Evolutionary conservation across 30 jellyfish, hydroid and myxozoan species (phyloP).

Genomic region (Aurelia sp.): DNA sequence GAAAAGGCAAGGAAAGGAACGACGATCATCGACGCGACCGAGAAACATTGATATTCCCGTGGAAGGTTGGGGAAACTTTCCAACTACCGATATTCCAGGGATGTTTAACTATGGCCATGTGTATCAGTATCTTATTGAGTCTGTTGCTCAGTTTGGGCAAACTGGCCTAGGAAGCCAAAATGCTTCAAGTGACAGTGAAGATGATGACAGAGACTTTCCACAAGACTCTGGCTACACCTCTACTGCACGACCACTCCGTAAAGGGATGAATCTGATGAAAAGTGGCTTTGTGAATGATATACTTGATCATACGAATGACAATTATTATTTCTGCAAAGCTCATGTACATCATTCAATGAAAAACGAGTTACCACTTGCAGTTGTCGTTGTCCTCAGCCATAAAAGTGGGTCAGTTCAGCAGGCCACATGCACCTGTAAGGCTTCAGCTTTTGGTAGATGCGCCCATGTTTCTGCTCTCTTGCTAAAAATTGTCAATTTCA

Average conservation of each 20-base stretch:
- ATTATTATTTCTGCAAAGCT: constrained; percentile 26
- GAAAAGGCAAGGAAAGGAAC: constrained; percentile 3
- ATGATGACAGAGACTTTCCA: neutral
- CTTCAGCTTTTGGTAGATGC: constrained; percentile 58
- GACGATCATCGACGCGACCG: neutral
- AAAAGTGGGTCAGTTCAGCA: constrained; percentile 26
- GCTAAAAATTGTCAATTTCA: constrained; percentile 10
- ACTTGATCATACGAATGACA: constrained; percentile 40
- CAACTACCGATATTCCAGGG: constrained; percentile 31
- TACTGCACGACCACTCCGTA: constrained; percentile 28
- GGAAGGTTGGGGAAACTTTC: constrained; percentile 39
- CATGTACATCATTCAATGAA: constrained; percentile 80
- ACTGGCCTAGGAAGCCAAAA: neutral
- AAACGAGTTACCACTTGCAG: constrained; percentile 26
- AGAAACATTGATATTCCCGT: constrained; percentile 1
- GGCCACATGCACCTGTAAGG: constrained; percentile 51
- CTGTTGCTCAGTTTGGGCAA: constrained; percentile 9
- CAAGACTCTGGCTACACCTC: neutral
- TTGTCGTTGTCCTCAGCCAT: constrained; percentile 27
- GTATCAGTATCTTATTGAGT: constrained; percentile 13
- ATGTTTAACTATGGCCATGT: constrained; percentile 50
- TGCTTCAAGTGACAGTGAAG: neutral
- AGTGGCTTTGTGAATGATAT: constrained; percentile 64
- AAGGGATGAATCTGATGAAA: constrained; percentile 22
- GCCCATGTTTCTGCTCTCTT: constrained; percentile 74